Percentiles rank a stretch among this genome's conserved stretches.
These are phyloP conservation scores for Holacanthus passer DNA, from an alignment of 2,113 vertebrate species.

Conservation along the genomic window DNA sequence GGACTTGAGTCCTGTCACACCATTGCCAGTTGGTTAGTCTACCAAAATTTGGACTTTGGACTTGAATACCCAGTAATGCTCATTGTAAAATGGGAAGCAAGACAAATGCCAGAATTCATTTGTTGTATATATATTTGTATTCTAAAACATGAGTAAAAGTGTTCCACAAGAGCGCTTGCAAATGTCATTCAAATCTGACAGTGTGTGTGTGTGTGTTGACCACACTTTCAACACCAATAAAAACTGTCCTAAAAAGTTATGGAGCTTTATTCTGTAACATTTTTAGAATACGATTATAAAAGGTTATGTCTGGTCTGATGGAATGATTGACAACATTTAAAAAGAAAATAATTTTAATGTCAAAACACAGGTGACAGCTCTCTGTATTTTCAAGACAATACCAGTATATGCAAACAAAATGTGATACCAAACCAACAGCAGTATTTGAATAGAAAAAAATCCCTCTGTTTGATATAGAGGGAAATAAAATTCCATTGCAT, in stretches of 20 bases:
- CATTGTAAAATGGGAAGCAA: slow-evolving; percentile 13
- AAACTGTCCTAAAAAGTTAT: slow-evolving; percentile 17
- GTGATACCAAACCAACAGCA: background rate
- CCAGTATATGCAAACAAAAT: slow-evolving; percentile 9
- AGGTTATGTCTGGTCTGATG: background rate
- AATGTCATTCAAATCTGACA: slow-evolving; percentile 44
- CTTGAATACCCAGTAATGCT: slow-evolving; percentile 3
- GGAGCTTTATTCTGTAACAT: background rate
- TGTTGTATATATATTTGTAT: slow-evolving; percentile 75
- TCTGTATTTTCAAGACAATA: slow-evolving; percentile 4
- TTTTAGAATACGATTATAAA: background rate
- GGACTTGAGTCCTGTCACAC: slow-evolving; percentile 8
- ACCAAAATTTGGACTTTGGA: slow-evolving; percentile 15
- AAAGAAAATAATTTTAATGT: background rate
- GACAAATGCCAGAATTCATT: slow-evolving; percentile 32
- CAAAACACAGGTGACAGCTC: background rate
- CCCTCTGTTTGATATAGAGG: background rate
- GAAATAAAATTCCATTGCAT: slow-evolving; percentile 8
- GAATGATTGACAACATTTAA: background rate
- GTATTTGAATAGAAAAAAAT: background rate
- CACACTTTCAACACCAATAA: slow-evolving; percentile 60
- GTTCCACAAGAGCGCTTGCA: slow-evolving; percentile 23
- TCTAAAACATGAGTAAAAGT: slow-evolving; percentile 49
- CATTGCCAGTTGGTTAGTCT: background rate
- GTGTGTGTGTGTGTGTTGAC: slow-evolving; percentile 10